Conservation (phyloP, 2,113 vertebrate genomes). For the Poeciliopsis retropinna region DNA sequence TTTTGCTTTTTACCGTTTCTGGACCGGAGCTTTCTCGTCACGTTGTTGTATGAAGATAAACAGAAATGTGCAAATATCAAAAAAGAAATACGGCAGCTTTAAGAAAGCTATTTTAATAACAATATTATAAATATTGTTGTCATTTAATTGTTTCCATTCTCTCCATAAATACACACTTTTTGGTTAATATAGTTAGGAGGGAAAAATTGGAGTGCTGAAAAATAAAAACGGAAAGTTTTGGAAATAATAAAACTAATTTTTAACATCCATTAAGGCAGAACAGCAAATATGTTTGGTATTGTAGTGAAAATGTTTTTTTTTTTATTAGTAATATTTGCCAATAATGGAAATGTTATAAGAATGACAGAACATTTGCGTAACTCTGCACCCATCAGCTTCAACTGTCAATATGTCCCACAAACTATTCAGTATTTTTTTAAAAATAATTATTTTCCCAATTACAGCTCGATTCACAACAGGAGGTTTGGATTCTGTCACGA, state of each 20-base stretch:
- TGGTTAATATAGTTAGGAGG: too few species aligned
- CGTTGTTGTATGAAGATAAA: too few species aligned
- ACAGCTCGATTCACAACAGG: constrained; percentile 49
- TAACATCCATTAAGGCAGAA: background rate
- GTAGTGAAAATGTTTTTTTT: background rate
- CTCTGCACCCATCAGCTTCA: constrained; percentile 8
- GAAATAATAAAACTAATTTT: too few species aligned
- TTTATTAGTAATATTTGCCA: background rate
- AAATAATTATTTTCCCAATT: constrained; percentile 14
- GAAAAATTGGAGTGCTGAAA: too few species aligned
- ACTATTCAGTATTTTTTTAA: background rate
- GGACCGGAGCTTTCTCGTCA: too few species aligned
- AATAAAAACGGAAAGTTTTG: too few species aligned
- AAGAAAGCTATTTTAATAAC: too few species aligned
- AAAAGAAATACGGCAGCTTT: too few species aligned
- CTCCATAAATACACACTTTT: too few species aligned
- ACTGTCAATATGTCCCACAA: constrained; percentile 20
- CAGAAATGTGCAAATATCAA: too few species aligned
- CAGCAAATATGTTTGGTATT: background rate
- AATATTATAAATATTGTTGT: too few species aligned
- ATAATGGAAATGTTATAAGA: background rate
- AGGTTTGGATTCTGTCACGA: constrained; percentile 34
- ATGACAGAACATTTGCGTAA: background rate
- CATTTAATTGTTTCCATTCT: too few species aligned
- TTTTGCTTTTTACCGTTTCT: constrained; percentile 3